Evolutionary conservation across 2,888 invertebrate species (phyloP), one percentile per base, ranked within the genome.

Genomic region (Metellina segmentata): DNA sequence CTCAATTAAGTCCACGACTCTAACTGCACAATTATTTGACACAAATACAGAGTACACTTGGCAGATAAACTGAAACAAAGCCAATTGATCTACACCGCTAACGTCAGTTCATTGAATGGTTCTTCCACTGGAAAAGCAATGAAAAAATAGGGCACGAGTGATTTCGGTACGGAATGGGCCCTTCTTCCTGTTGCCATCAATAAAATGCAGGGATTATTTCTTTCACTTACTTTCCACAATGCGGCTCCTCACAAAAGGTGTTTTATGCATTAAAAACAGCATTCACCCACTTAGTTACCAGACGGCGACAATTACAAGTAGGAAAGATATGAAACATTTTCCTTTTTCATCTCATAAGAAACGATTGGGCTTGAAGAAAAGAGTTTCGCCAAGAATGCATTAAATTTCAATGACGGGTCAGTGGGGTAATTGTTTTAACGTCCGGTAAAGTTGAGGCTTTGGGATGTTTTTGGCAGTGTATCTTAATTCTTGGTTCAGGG

Each of bases 361-460:
- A n/a, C 77, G 20, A 16, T 53, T n/a, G 49, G 11, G 11, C 51
- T 71, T n/a, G n/a, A 82, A 82, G 53, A 83, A 70, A 85, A 20
- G 20, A 74, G 19, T 19, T 49, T 49, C n/a, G n/a, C 34, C 11
- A 51, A 51, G 52, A 82, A 71, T 16, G 52, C 16, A 51, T 75
- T 52, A 74, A 71, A 72, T 85, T 85, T 69, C 34, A 71, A 78
- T 70, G 79, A 34, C 53, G 34, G 89, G 89, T 89, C 74, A 89
- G 81, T 89, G 69, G 89, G 89, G 48, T 89, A 89, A 89, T 82
- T 82, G 69, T 77, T 82, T 82, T 51, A 49, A 51, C 82, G 75
- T 89, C 89, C 89, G 89, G 86, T 19, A 16, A 52, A 70, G 5
- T 20, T 49, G 19, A 13, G 16, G 0, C 61, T 11, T 61, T 2